Evolutionary conservation across 2,888 invertebrate genomes (phyloP).

Genomic region (Allolobophora icterica): DNA sequence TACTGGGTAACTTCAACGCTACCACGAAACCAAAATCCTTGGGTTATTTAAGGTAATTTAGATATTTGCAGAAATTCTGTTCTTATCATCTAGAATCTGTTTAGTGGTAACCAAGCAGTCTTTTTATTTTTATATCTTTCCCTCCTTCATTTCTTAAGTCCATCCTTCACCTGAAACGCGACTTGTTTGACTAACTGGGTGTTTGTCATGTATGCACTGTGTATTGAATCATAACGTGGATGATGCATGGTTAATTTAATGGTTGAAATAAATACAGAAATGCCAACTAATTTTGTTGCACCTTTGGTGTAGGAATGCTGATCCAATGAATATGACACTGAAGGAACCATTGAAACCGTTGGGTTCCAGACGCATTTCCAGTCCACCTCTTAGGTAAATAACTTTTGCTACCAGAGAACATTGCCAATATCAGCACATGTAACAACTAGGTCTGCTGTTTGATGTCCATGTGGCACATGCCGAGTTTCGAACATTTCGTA

Average conservation of each 20-base stretch:
- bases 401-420: not conserved
- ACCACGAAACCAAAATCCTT: not conserved
- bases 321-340: not conserved
- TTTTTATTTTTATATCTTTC: not conserved
- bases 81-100: no score
- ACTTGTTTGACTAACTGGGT: no score
- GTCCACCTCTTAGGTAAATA: constrained; percentile 14
- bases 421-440: not conserved
- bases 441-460: not conserved
- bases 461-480: no score
- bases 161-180: no score
- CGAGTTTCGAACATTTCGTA: no score
- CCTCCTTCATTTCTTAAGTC: not conserved
- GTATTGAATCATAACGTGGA: not conserved
- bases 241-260: not conserved
- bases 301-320: not conserved
- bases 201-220: no score
- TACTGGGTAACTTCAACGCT: not conserved
- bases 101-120: no score
- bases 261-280: not conserved
- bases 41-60: not conserved
- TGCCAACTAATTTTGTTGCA: not conserved
- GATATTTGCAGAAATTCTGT: no score
- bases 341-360: not conserved
- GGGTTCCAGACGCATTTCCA: not conserved